Evolutionary conservation across 1,140 invertebrate genomes (phyloP).

Genomic region (Dufourea novaeangliae): DNA sequence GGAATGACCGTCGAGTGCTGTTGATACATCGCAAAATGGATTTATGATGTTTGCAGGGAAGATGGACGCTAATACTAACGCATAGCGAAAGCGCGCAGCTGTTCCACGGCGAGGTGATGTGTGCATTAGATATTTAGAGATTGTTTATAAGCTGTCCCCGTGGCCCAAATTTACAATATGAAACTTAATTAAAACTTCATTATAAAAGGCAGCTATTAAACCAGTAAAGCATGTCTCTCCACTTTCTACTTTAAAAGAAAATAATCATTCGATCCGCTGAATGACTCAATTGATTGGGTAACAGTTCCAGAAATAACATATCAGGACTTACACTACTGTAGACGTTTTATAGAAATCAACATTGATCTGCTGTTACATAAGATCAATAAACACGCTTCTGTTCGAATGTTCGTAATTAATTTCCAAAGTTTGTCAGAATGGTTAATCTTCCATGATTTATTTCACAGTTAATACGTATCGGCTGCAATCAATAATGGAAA

Average conservation of each 20-base stretch:
- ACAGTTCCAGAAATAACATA: too few species aligned
- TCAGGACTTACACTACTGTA: too few species aligned
- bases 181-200: background rate
- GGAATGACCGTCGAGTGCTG: slow-evolving; percentile 32
- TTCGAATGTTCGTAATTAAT: background rate
- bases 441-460: background rate
- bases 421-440: background rate
- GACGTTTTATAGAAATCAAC: too few species aligned
- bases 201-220: too few species aligned
- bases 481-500: background rate
- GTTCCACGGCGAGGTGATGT: background rate
- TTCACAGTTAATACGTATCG: background rate
- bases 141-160: slow-evolving; percentile 14
- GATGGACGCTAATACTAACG: slow-evolving; percentile 33
- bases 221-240: too few species aligned
- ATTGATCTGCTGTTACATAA: too few species aligned
- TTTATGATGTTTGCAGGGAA: slow-evolving; percentile 37
- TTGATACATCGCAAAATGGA: slow-evolving; percentile 23
- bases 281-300: too few species aligned
- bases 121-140: background rate
- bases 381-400: too few species aligned
- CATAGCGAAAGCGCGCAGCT: slow-evolving; percentile 18
- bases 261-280: too few species aligned
- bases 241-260: too few species aligned
- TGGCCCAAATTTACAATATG: background rate